A percentile compares a stretch with the other conserved stretches of the same genome.
Conservation (phyloP, 1,140 invertebrate species). For the Vanessa atalanta region DNA sequence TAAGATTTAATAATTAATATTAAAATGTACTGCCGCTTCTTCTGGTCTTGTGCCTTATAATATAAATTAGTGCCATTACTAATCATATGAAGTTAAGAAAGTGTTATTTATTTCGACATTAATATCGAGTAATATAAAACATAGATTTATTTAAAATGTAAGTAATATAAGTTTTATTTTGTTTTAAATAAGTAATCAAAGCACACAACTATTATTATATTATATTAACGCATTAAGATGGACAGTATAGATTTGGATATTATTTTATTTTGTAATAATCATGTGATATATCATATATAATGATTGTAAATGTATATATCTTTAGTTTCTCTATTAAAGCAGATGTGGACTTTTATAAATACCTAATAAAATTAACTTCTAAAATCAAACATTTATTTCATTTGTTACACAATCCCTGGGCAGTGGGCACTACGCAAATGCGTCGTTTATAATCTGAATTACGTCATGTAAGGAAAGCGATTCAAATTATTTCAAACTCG, state of each 20-base stretch:
- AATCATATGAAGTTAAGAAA: conserved; percentile 50
- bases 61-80: conserved; percentile 71
- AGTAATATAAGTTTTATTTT: conserved; percentile 26
- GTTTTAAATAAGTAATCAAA: conserved; percentile 18
- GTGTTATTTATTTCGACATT: conserved; percentile 59
- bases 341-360: conserved; percentile 55
- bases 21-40: conserved; percentile 30
- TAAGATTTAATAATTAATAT: conserved; percentile 19
- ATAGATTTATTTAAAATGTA: conserved; percentile 32
- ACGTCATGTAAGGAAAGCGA: too few species aligned
- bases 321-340: conserved; percentile 43
- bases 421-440: neutral
- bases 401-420: conserved; percentile 4
- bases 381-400: conserved; percentile 33
- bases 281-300: conserved; percentile 40
- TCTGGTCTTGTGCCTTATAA: conserved; percentile 54
- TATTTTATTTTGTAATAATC: conserved; percentile 24
- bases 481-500: too few species aligned
- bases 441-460: too few species aligned
- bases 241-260: conserved; percentile 15
- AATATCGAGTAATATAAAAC: conserved; percentile 38
- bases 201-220: conserved; percentile 3
- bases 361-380: conserved; percentile 60
- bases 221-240: conserved; percentile 16
- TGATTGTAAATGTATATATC: conserved; percentile 52